Base-by-base conservation (phyloP, 1,140 invertebrate genomes). In the Drosophila carrolli region DNA sequence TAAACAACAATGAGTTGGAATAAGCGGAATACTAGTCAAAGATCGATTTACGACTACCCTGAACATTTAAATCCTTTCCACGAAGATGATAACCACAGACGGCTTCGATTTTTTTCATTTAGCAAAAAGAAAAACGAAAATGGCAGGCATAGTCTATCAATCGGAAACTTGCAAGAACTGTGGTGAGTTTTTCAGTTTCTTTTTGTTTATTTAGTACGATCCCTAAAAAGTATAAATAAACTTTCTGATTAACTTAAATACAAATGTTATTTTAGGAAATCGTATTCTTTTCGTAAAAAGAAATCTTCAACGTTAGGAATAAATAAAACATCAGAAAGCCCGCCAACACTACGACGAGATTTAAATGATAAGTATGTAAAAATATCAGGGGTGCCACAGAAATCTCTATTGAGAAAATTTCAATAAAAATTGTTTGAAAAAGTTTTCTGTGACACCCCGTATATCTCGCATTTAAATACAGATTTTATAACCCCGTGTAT, bases 21-120 rank as follows among this genome's bases (percentile, higher is more conserved):
- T 48, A 83, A 83, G 41, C 72, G 91, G 23, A 85, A 79, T 19
- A 80, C 81, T 46, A 92, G 91, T 83, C 78, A 82, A 66, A 77
- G 90, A 57, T 94, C 93, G 47, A 94, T 95, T 75, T 93, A 95
- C 90, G 94, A 96, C 90, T 96, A 96, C 91, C 95, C 95, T 16
- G 95, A 96, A 83, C 95, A 96, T 84, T 92, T 96, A 41, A 96
- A 96, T 92, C 95, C 95, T 5, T 96, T 96, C 91, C 93, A 94
- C 66, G 95, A 96, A 66, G 95, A 95, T 47, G 94, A 95, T 67
- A 94, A 95, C 74, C 94, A 94, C 67, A 94, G 93, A 63, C 94
- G 93, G 66, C 93, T 94, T 35, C 79, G 94, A 32, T 94, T 94
- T 81, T 94, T 93, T 94, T 93, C 93, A 83, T 93, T 62, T 91